Conservation (phyloP, 2,888 invertebrate species). For the Leucania comma region DNA sequence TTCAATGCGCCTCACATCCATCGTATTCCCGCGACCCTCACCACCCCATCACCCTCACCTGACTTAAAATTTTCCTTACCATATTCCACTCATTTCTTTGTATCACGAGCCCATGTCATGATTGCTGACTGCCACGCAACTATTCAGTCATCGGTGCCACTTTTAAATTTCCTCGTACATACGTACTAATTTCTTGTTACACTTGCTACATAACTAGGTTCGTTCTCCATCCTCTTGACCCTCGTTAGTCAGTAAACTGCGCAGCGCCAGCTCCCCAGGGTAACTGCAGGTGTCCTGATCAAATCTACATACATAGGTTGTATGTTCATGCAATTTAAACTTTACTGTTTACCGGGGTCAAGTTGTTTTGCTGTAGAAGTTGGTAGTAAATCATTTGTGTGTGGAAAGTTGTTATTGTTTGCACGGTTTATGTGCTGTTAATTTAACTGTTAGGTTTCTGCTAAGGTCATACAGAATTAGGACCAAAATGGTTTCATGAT, state of each 20-base stretch:
- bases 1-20: too few species aligned
- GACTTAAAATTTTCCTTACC: too few species aligned
- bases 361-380: slow-evolving; percentile 17
- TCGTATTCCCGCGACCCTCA: too few species aligned
- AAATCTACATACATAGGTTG: slow-evolving; percentile 54
- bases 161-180: neutral
- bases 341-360: slow-evolving; percentile 35
- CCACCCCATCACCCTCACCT: too few species aligned
- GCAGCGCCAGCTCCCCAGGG: slow-evolving; percentile 11
- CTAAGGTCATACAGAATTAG: neutral
- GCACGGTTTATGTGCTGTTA: neutral
- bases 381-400: slow-evolving; percentile 26
- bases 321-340: slow-evolving; percentile 61
- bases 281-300: slow-evolving; percentile 47
- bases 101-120: neutral
- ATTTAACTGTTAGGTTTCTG: neutral
- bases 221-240: neutral
- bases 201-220: neutral
- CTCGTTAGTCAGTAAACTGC: slow-evolving; percentile 31
- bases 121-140: neutral
- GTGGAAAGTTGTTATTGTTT: slow-evolving; percentile 18
- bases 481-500: neutral
- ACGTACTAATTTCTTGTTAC: neutral
- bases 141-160: neutral
- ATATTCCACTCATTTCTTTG: too few species aligned